phyloP scores from a whole-genome alignment of 2,888 invertebrate species.

The Dyspetes luteomarginatus region DNA sequence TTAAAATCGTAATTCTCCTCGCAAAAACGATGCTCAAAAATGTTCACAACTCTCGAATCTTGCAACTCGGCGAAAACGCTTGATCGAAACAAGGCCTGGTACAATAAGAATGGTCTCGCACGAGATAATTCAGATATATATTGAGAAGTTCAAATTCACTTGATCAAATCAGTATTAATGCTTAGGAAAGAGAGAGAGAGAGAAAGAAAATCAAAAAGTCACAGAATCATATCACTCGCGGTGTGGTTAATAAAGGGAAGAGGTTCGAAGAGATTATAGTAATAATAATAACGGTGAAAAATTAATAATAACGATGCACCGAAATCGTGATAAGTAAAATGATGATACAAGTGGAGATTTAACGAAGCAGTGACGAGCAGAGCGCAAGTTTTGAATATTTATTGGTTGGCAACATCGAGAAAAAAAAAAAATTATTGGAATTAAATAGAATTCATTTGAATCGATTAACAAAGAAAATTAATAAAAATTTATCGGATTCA shows the following conservation, averaged over 20 bases:
- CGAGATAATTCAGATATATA: conserved; percentile 50
- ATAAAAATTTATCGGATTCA: too few species aligned
- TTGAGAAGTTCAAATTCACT: conserved; percentile 72
- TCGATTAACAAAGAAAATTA: too few species aligned
- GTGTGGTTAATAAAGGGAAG: conserved; percentile 51
- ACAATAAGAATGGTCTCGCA: conserved; percentile 58
- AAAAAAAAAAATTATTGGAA: too few species aligned
- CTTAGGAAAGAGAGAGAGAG: conserved; percentile 51
- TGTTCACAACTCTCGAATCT: conserved; percentile 6
- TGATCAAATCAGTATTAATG: conserved; percentile 79
- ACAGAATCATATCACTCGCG: conserved; percentile 77
- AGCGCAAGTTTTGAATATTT: conserved; percentile 61
- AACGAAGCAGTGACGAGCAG: conserved; percentile 61
- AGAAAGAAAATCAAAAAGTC: conserved; percentile 75
- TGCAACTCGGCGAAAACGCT: conserved; percentile 38
- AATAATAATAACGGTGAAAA: conserved; percentile 63
- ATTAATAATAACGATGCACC: conserved; percentile 64
- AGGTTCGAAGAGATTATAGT: conserved; percentile 67
- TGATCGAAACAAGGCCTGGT: conserved; percentile 38
- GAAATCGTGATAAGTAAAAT: conserved; percentile 54
- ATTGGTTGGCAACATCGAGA: too few species aligned
- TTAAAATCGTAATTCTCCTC: conserved; percentile 28
- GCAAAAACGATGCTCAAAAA: conserved; percentile 38
- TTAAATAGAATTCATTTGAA: too few species aligned
- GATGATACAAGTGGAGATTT: conserved; percentile 10